A percentile compares a stretch with the other conserved stretches of the same genome.
Evolutionary conservation across 2,113 vertebrate species (phyloP).

Genomic region (Dinomys branickii): DNA sequence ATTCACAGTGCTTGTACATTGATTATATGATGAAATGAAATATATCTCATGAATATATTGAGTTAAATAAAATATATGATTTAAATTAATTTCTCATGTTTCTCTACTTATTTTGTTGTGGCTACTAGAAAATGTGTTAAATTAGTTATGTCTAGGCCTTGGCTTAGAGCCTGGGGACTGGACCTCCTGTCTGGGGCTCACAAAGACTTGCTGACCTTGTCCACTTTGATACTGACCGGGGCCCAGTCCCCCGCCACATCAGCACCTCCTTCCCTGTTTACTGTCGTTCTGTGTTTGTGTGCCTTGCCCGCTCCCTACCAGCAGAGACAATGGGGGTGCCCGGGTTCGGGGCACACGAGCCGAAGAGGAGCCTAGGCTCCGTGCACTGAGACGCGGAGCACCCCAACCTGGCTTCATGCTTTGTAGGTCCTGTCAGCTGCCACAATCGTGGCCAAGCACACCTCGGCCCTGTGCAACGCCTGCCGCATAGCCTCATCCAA

Average conservation of each 20-base stretch:
- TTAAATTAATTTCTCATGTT: slow-evolving; percentile 30
- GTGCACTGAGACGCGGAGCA: neutral
- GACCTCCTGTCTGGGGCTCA: neutral
- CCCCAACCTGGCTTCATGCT: slow-evolving; percentile 4
- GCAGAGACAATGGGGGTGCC: neutral
- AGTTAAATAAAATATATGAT: slow-evolving; percentile 39
- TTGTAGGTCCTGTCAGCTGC: slow-evolving; percentile 96
- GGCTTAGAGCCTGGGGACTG: neutral
- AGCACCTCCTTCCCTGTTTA: neutral
- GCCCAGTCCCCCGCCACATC: too few species aligned
- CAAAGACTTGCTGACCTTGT: neutral
- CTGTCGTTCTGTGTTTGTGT: neutral
- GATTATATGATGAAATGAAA: neutral
- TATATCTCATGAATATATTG: slow-evolving; percentile 2
- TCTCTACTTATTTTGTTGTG: slow-evolving; percentile 54
- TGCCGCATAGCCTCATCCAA: slow-evolving; percentile 98
- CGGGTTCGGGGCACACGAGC: neutral
- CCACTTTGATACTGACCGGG: neutral
- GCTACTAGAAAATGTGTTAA: neutral
- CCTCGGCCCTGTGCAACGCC: slow-evolving; percentile 97
- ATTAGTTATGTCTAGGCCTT: neutral
- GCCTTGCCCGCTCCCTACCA: neutral
- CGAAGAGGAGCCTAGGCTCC: neutral
- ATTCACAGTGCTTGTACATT: neutral
- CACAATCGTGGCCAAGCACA: slow-evolving; percentile 99